phyloP scores from a whole-genome alignment of 2,113 vertebrate species.

The Brachionichthys hirsutus region DNA sequence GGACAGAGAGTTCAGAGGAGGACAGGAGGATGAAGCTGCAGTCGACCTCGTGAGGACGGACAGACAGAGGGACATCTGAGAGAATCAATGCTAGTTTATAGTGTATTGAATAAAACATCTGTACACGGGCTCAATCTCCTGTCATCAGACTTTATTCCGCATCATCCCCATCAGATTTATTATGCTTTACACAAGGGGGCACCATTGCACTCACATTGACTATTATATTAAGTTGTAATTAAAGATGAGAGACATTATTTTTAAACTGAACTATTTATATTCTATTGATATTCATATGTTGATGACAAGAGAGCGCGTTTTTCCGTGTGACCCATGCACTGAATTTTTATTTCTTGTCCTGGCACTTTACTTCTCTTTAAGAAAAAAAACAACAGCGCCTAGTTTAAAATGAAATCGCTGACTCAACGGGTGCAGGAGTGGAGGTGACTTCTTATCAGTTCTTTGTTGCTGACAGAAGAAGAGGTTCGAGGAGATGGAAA shows the following conservation, averaged over 20 bases:
- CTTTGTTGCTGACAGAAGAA: conserved; percentile 30
- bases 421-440: conserved; percentile 26
- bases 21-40: conserved; percentile 65
- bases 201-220: conserved; percentile 63
- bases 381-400: neutral
- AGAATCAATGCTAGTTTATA: conserved; percentile 35
- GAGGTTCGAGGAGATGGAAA: conserved; percentile 40
- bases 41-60: conserved; percentile 16
- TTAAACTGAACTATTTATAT: conserved; percentile 70
- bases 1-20: conserved; percentile 58
- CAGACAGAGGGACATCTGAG: too few relatives aligned
- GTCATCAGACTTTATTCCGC: conserved; percentile 12
- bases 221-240: conserved; percentile 42
- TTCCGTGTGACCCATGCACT: conserved; percentile 43
- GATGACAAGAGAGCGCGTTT: conserved; percentile 32
- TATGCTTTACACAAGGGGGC: conserved; percentile 68
- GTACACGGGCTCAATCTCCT: conserved; percentile 1
- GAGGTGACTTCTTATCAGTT: conserved; percentile 54
- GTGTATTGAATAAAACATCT: conserved; percentile 30
- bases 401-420: too few relatives aligned
- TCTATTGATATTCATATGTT: conserved; percentile 28
- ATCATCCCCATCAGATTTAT: conserved; percentile 33
- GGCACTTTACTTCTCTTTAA: conserved; percentile 22
- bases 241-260: conserved; percentile 69
- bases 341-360: conserved; percentile 3